phyloP scores from a whole-genome alignment of 2,113 vertebrate species.

The Theristicus caerulescens region DNA sequence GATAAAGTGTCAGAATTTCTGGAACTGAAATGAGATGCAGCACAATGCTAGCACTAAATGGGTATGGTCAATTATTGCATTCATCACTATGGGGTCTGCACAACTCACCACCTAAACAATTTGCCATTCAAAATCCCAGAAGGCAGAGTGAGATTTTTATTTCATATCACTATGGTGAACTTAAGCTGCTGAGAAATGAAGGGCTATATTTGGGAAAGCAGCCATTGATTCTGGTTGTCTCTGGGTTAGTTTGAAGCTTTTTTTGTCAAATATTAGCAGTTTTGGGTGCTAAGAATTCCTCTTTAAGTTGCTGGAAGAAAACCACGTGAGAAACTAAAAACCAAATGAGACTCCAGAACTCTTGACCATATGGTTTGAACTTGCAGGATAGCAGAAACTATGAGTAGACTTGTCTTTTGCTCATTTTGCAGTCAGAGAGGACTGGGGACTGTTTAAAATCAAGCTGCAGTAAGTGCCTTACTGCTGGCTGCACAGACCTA shows the following conservation, averaged over 20 bases:
- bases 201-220: background rate
- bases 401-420: background rate
- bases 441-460: background rate
- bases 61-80: background rate
- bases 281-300: background rate
- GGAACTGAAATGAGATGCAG: background rate
- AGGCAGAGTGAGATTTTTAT: background rate
- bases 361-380: background rate
- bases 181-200: background rate
- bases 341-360: background rate
- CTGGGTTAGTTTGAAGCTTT: background rate
- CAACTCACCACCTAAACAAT: background rate
- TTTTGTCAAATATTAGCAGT: background rate
- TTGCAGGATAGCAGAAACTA: background rate
- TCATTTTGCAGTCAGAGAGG: background rate
- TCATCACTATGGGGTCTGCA: background rate
- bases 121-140: background rate
- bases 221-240: background rate
- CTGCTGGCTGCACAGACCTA: background rate
- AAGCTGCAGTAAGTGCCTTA: background rate
- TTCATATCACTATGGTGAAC: accelerated
- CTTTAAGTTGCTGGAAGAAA: background rate
- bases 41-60: background rate
- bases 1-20: background rate
- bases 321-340: background rate